Evolutionary conservation across 2,888 invertebrate species (phyloP).

Genomic region (Tridacna crocea): DNA sequence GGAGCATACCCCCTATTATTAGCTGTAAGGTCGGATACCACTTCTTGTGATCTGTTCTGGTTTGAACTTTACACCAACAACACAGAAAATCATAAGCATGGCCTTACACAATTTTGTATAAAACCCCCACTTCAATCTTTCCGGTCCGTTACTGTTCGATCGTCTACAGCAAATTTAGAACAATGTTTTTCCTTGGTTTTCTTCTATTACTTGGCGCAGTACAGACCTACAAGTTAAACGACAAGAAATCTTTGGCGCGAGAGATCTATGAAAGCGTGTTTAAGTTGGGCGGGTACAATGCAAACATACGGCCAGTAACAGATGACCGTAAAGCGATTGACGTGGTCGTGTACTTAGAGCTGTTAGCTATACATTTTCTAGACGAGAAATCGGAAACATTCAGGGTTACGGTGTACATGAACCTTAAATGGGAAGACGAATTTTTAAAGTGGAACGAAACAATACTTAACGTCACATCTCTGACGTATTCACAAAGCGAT

Average conservation of each 20-base stretch:
- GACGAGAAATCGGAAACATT: conserved; percentile 16
- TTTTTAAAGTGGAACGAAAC: conserved; percentile 1
- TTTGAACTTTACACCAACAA: too few relatives aligned
- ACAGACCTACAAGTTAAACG: too few relatives aligned
- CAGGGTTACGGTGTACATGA: conserved; percentile 4
- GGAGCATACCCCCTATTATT: too few relatives aligned
- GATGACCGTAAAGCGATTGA: conserved; percentile 3
- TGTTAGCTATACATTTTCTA: not conserved
- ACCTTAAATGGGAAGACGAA: conserved; percentile 4
- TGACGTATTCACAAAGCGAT: conserved; percentile 9
- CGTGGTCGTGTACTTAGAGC: not conserved
- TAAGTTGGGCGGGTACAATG: not conserved
- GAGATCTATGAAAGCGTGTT: not conserved
- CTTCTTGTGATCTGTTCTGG: too few relatives aligned
- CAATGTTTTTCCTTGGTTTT: too few relatives aligned
- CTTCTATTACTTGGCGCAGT: too few relatives aligned
- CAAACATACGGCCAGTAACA: not conserved
- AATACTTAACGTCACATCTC: not conserved
- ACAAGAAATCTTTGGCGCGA: not conserved
- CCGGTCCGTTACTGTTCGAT: too few relatives aligned
- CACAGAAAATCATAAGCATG: too few relatives aligned
- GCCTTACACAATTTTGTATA: too few relatives aligned
- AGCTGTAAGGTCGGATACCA: too few relatives aligned
- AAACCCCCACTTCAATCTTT: too few relatives aligned
- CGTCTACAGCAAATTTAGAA: too few relatives aligned